These are phyloP conservation scores for Enteromius argenteus DNA, from an alignment of 2,797 vertebrate species.

Conservation along the genomic window DNA sequence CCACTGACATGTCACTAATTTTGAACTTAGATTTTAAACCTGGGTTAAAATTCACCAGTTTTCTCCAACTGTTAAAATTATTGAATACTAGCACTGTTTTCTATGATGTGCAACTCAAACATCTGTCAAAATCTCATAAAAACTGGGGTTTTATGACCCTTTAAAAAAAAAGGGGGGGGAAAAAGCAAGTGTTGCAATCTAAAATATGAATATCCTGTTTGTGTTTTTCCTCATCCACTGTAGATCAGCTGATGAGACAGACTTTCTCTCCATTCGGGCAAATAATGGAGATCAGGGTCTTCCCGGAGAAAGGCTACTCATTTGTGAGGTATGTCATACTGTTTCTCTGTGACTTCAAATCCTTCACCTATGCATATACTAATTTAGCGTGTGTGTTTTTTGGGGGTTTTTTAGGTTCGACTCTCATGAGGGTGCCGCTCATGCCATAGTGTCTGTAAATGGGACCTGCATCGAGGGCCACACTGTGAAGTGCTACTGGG, in stretches of 20 bases:
- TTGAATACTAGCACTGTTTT: too few species aligned
- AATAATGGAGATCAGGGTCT: conserved; percentile 97
- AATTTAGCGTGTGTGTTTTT: neutral
- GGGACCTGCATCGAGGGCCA: conserved; percentile 94
- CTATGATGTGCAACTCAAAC: too few species aligned
- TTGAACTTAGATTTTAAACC: too few species aligned
- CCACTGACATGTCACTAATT: too few species aligned
- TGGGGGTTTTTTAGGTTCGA: conserved; percentile 82
- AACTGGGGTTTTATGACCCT: too few species aligned
- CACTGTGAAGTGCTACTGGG: conserved; percentile 97
- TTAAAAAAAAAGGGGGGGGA: too few species aligned
- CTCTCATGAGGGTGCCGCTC: conserved; percentile 94
- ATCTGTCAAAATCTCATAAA: too few species aligned
- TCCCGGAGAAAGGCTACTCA: conserved; percentile 98
- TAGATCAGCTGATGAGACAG: conserved; percentile 99
- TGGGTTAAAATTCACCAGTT: too few species aligned
- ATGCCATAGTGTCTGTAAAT: conserved; percentile 97
- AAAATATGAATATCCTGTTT: neutral
- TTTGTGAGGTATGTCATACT: conserved; percentile 86
- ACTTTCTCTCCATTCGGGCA: conserved; percentile 97
- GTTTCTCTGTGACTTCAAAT: neutral
- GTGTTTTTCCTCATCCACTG: conserved; percentile 54
- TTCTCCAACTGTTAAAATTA: neutral
- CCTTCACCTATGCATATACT: neutral
- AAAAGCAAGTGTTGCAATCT: neutral